phyloP scores from a whole-genome alignment of 2,888 invertebrate species.

The Allolobophora icterica region DNA sequence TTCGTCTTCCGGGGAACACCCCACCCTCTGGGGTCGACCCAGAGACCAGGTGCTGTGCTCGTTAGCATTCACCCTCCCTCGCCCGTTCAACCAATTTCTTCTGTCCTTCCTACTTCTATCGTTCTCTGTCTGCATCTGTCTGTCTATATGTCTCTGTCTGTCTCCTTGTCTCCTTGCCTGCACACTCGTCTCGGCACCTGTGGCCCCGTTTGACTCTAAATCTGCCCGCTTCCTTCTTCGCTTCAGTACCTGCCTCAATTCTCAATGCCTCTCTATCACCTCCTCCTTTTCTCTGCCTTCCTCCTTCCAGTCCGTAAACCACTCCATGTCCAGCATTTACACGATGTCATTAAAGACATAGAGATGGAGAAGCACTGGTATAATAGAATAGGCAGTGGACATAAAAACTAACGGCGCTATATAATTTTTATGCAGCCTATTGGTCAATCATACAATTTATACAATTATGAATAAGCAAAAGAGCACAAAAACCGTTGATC shows the following conservation, averaged over 20 bases:
- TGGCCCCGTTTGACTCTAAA: not conserved
- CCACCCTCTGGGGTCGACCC: not conserved
- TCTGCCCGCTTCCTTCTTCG: no score
- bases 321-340: no score
- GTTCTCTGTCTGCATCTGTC: not conserved
- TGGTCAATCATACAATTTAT: not conserved
- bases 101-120: not conserved
- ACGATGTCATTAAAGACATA: not conserved
- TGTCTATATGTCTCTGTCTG: not conserved
- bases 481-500: not conserved
- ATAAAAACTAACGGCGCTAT: not conserved
- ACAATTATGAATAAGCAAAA: not conserved
- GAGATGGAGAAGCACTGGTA: not conserved
- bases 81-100: not conserved
- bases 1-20: not conserved
- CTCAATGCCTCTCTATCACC: not conserved
- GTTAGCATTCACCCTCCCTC: conserved; percentile 2
- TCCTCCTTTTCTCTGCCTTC: not conserved
- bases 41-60: conserved; percentile 17
- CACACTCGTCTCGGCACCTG: not conserved
- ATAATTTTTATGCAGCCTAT: not conserved
- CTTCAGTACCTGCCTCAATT: no score
- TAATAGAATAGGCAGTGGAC: no score
- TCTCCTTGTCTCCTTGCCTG: not conserved
- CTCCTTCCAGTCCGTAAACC: no score